phyloP scores from a whole-genome alignment of 1,140 invertebrate species.

The Cydia strobilella region DNA sequence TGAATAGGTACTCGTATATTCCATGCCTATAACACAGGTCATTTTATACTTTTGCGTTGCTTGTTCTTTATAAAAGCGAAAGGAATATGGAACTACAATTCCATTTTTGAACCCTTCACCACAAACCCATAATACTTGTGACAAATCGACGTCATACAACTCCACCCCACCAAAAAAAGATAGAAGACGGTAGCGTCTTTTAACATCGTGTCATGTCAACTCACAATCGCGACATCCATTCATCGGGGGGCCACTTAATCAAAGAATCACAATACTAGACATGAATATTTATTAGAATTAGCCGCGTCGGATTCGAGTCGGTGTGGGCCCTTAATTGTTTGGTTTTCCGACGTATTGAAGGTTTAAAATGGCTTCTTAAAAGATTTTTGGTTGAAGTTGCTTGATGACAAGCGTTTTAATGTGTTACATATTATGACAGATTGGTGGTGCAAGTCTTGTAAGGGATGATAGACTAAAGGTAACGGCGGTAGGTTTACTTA shows the following conservation, averaged over 20 bases:
- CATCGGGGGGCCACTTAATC: conserved; percentile 31
- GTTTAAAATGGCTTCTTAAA: conserved; percentile 7
- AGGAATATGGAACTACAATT: neutral
- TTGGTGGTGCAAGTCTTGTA: neutral
- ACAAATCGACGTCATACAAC: conserved; percentile 14
- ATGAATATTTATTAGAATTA: conserved; percentile 36
- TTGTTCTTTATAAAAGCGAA: neutral
- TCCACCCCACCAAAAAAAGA: conserved; percentile 13
- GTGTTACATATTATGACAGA: conserved; percentile 11
- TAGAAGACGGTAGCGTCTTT: conserved; percentile 28
- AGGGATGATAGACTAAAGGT: neutral
- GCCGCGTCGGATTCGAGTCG: conserved; percentile 7
- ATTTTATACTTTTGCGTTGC: too few species aligned
- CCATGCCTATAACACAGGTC: too few species aligned
- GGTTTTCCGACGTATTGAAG: neutral
- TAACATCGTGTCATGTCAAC: conserved; percentile 9
- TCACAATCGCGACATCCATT: neutral
- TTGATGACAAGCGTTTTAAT: conserved; percentile 3
- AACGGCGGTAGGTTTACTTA: too few species aligned
- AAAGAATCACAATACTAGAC: conserved; percentile 34
- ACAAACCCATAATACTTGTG: neutral
- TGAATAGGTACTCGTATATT: too few species aligned
- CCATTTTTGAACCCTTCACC: neutral
- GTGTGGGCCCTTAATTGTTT: conserved; percentile 27
- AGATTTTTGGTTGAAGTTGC: neutral